Evolutionary conservation across 2,113 vertebrate genomes (phyloP), one percentile per base, ranked within the genome.

Genomic region (Malurus alboscapulatus): DNA sequence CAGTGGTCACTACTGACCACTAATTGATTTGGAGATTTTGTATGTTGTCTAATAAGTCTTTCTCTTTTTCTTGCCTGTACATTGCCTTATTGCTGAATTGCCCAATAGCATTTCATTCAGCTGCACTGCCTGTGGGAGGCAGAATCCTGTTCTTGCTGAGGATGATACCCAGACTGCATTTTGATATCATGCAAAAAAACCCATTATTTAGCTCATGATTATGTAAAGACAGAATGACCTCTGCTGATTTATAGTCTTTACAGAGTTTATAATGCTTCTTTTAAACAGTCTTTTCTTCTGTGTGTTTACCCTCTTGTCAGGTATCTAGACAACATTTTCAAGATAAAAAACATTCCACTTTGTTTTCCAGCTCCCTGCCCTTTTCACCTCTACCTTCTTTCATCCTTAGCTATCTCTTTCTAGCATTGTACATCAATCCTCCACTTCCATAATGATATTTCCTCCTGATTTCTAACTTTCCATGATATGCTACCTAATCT

Each of bases 401-500:
- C 40, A 26, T 53, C 34, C 19, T 63, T 62, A 45, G 5, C 34
- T 84, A 2, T 87, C 16, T 66, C 48, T 40, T 59, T 55, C 27
- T 36, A 57, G 4, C 53, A 54, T 14, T 57, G 17, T 7, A 12
- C n/a, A 48, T 61, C 79, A 84, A 2, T 58, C 38, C 24, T 65
- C 45, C 8, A 32, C 4, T 21, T 67, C 34, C 57, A 61, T 50
- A 32, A 68, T 72, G 40, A 20, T 75, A 24, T 72, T 92, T 87
- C 53, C 53, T 91, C 61, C n/a, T 27, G 25, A 57, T 75, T 93
- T 74, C 69, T 82, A 79, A 38, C 27, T 65, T 72, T 94, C 42
- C 29, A 48, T 82, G 73, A 45, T 38, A 17, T 65, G 11, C 12
- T 82, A 3, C 54, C 75, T 61, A 61, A 57, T 87, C 29, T 71